phyloP scores from a whole-genome alignment of 2,113 vertebrate genomes.

The Hoplias malabaricus region DNA sequence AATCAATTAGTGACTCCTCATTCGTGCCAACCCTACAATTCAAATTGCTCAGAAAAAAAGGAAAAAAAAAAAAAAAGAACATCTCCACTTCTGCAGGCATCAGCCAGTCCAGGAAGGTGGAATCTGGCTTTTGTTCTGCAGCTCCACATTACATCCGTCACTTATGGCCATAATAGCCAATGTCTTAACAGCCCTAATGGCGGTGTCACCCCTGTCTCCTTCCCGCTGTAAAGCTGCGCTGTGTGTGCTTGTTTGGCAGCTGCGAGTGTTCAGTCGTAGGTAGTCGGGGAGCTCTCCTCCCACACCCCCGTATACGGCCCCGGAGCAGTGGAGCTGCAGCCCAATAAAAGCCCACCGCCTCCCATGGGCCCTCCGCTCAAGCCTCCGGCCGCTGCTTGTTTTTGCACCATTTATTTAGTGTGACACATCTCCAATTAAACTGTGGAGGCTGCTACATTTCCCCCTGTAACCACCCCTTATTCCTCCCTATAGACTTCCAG shows the following conservation, averaged over 20 bases:
- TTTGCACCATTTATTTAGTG: conserved; percentile 83
- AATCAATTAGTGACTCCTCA: too few species aligned
- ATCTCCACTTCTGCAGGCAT: neutral
- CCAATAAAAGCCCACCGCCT: conserved; percentile 76
- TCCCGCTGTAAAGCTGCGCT: neutral
- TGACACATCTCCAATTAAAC: conserved; percentile 84
- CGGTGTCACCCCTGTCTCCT: conserved; percentile 2
- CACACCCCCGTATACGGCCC: conserved; percentile 65
- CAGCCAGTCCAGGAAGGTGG: neutral
- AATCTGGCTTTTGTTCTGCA: neutral
- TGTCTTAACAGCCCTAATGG: neutral
- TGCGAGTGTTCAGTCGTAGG: conserved; percentile 55
- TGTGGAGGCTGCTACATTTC: conserved; percentile 77
- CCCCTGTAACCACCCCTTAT: conserved; percentile 80
- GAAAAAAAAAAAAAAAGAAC: too few species aligned
- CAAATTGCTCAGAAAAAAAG: too few species aligned
- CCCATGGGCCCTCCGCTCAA: conserved; percentile 76
- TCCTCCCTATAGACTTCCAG: conserved; percentile 77
- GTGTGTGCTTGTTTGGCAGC: conserved; percentile 23
- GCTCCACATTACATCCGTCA: neutral
- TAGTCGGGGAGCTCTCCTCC: conserved; percentile 67
- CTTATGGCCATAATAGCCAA: neutral
- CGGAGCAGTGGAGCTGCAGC: conserved; percentile 72
- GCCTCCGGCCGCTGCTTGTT: conserved; percentile 76
- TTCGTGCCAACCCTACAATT: too few species aligned